These are phyloP conservation scores for Fragum fragum DNA, from an alignment of 2,888 invertebrate genomes.

Conservation along the genomic window DNA sequence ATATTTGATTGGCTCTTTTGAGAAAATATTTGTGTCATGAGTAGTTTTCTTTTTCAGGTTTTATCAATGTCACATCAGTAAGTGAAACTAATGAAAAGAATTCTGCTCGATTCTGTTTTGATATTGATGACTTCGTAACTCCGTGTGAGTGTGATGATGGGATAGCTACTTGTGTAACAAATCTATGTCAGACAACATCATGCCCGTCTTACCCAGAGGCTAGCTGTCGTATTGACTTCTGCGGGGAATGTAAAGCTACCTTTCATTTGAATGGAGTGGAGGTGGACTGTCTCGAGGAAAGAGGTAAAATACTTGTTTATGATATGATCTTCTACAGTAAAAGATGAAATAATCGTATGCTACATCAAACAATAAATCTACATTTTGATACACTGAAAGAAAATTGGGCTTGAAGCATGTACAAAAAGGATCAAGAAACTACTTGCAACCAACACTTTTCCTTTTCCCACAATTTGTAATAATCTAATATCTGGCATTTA, in stretches of 20 bases:
- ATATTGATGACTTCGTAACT: slow-evolving; percentile 77
- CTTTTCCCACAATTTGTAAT: too few relatives aligned
- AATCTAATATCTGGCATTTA: too few relatives aligned
- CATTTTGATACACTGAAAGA: too few relatives aligned
- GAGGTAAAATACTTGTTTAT: slow-evolving; percentile 76
- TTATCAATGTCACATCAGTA: slow-evolving; percentile 17
- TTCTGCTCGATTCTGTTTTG: slow-evolving; percentile 79
- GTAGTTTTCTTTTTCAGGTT: too few relatives aligned
- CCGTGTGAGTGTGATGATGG: slow-evolving; percentile 77
- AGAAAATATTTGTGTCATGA: too few relatives aligned
- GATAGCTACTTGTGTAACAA: slow-evolving; percentile 75
- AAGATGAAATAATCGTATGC: too few relatives aligned
- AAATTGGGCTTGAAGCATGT: too few relatives aligned
- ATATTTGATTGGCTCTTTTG: too few relatives aligned
- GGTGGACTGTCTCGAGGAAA: slow-evolving; percentile 77
- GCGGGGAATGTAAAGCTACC: slow-evolving; percentile 77
- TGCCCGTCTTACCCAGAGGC: slow-evolving; percentile 83
- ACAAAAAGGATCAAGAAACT: too few relatives aligned
- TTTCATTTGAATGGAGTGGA: slow-evolving; percentile 76
- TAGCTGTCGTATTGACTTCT: slow-evolving; percentile 79
- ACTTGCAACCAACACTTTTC: too few relatives aligned
- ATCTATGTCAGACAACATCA: slow-evolving; percentile 77
- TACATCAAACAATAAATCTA: too few relatives aligned
- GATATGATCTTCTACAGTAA: too few relatives aligned
- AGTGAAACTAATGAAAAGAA: slow-evolving; percentile 49